Conservation (phyloP, 2,113 vertebrate species). For the Microcebus lehilahytsara region DNA sequence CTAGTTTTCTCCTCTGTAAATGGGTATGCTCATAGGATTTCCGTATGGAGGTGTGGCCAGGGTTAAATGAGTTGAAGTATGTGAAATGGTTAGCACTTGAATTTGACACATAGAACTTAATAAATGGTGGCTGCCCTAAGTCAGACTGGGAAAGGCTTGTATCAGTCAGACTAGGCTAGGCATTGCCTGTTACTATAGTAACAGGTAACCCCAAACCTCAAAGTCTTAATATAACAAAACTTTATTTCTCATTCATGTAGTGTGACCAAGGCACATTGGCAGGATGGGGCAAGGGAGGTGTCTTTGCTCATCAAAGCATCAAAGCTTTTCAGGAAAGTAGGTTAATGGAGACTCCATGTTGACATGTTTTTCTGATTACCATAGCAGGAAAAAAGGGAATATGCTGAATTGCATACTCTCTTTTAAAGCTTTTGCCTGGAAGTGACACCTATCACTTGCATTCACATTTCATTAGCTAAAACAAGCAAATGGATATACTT, state of each 20-base stretch:
- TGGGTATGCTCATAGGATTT: neutral
- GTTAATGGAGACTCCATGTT: neutral
- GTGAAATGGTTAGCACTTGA: neutral
- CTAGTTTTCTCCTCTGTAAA: neutral
- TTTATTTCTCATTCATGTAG: neutral
- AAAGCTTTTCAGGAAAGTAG: neutral
- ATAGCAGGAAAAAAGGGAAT: neutral
- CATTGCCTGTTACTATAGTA: neutral
- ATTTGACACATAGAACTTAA: neutral
- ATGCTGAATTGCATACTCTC: neutral
- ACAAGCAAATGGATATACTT: neutral
- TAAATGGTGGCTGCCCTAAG: neutral
- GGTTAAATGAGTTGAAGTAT: neutral
- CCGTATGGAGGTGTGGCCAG: neutral
- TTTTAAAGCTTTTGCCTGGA: neutral
- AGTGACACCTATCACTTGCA: neutral
- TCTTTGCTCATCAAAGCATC: neutral
- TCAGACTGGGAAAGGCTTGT: neutral
- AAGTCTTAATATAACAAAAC: neutral
- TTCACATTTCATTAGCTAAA: neutral
- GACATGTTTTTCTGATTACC: neutral
- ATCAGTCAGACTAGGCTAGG: neutral
- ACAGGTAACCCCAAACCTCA: neutral
- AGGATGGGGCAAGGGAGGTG: neutral
- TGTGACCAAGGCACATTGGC: neutral